Conservation (phyloP, 2,797 vertebrate species). For the Rhabdophis nuchalis region DNA sequence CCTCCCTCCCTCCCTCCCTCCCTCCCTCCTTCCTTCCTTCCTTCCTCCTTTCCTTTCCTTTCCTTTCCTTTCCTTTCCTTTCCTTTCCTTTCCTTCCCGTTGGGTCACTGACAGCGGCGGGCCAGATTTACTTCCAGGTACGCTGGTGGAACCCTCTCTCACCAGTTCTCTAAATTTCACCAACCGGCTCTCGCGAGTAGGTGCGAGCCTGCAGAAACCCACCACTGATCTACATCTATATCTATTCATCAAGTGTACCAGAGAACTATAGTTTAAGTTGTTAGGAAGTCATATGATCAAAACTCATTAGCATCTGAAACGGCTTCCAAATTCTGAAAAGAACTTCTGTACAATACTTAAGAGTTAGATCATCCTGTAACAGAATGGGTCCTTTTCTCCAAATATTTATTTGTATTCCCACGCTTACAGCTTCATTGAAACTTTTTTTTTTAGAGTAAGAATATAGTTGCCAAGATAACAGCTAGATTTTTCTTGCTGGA, state of each 20-base stretch:
- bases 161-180: too few relatives aligned
- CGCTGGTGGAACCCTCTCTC: too few relatives aligned
- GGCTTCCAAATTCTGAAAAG: slow-evolving; percentile 22
- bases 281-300: neutral
- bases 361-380: neutral
- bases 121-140: too few relatives aligned
- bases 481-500: slow-evolving; percentile 19
- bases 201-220: too few relatives aligned
- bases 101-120: too few relatives aligned
- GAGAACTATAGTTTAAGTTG: neutral
- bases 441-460: neutral
- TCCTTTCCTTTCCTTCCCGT: too few relatives aligned
- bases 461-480: neutral
- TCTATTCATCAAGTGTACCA: neutral
- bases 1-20: too few relatives aligned
- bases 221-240: neutral
- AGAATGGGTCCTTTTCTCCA: neutral
- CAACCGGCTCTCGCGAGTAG: too few relatives aligned
- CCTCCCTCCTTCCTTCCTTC: too few relatives aligned
- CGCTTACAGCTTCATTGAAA: neutral
- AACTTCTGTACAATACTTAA: neutral
- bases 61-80: too few relatives aligned
- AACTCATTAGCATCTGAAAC: neutral
- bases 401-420: neutral
- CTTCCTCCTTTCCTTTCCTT: too few relatives aligned